Base-by-base conservation (phyloP, 2,113 vertebrate genomes). In the Suncus etruscus region DNA sequence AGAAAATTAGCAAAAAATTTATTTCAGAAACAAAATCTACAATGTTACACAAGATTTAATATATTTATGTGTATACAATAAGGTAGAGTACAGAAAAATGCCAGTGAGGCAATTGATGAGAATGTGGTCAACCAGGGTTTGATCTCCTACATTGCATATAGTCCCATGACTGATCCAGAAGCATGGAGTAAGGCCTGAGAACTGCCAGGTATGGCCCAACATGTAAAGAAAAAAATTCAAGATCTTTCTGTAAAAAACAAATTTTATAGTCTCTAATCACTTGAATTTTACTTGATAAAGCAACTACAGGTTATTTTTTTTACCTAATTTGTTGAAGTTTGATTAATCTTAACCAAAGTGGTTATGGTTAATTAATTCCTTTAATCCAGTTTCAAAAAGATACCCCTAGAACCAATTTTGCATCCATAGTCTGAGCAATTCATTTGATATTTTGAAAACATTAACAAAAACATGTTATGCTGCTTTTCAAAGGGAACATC, bases 401-500 rank as follows among this genome's bases (percentile, higher is more conserved):
- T 95, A 90, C 65, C 83, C 73, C 80, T 92, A 77, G 93, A 95
- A 91, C 83, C 88, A 93, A 79, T 96, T 95, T 92, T 93, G 93
- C 63, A 76, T 76, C 81, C 73, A 92, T 90, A 92, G 85, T 89
- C 69, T 93, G 90, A 65, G 27, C 88, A 93, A 95, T 95, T 95
- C 79, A 96, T 94, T 94, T 95, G 91, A 94, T 95, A 94, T 93
- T 94, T 95, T 92, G 69, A 94, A 91, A 93, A 91, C 94, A 94
- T 95, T 95, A 95, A 94, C 93, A 89, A 92, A 95, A 96, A 92
- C 93, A 94, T 93, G 95, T 95, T 95, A 95, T 93, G 94, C 93
- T 94, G 93, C 83, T 95, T 95, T 95, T 96, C 94, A 92, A 95
- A 95, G 83, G 83, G 88, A 93, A 95, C 95, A 94, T 95, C 95